Evolutionary conservation across 2,797 vertebrate genomes (phyloP).

Genomic region (Chaunax sp.): DNA sequence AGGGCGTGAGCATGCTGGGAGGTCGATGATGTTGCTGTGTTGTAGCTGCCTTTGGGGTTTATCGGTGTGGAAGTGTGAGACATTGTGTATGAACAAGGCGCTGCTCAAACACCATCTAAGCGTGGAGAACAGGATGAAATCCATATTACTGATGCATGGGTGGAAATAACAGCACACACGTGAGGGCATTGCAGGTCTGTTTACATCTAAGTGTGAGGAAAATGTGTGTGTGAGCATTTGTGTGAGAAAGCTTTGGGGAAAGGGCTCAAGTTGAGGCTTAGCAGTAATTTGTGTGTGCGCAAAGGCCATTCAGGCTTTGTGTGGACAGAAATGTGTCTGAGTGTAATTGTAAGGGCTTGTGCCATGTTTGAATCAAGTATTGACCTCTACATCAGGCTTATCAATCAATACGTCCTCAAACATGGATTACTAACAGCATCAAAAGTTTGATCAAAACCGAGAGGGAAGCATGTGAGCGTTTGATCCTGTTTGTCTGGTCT

Average conservation of each 20-base stretch:
- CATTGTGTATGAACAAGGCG: conserved; percentile 24
- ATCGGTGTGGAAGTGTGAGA: conserved; percentile 24
- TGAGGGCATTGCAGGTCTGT: background rate
- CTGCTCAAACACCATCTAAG: conserved; percentile 36
- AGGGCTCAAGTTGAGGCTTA: conserved; percentile 11
- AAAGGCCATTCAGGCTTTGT: background rate
- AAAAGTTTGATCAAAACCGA: conserved; percentile 1
- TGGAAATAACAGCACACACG: conserved; percentile 6
- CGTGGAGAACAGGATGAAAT: conserved; percentile 24
- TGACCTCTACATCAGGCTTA: conserved; percentile 25
- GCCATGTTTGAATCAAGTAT: conserved; percentile 38
- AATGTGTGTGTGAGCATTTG: conserved; percentile 4
- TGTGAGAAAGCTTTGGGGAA: conserved; percentile 33
- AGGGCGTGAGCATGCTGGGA: conserved; percentile 2
- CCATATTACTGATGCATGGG: conserved; percentile 14
- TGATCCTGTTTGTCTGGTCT: background rate
- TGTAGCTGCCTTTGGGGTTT: conserved; percentile 41
- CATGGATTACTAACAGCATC: background rate
- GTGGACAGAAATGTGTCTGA: background rate
- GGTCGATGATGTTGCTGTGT: conserved; percentile 33
- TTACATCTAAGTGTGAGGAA: background rate
- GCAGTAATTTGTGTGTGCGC: conserved; percentile 13
- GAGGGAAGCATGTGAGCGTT: background rate
- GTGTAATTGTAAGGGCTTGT: background rate
- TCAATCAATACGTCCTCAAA: conserved; percentile 29